Percentiles rank a stretch among this genome's conserved stretches.
Conservation (phyloP, 2,888 invertebrate genomes). For the Tupiocoris notatus region DNA sequence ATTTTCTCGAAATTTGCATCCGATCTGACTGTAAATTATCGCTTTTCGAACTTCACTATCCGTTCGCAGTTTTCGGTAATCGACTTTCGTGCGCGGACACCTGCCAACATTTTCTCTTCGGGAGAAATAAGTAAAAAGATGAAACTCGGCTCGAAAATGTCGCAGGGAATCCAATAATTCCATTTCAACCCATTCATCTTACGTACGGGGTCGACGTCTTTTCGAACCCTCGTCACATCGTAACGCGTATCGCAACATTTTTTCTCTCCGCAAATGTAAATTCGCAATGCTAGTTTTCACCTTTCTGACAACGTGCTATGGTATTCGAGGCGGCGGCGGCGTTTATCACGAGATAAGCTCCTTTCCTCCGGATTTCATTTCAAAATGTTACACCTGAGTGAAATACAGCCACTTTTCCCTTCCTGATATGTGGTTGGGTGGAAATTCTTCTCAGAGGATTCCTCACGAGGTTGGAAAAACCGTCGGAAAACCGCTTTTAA, state of each 20-base stretch:
- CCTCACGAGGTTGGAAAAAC: no score
- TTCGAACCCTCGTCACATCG: not conserved
- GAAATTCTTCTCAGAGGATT: no score
- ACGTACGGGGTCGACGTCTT: not conserved
- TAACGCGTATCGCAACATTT: not conserved
- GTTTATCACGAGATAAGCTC: slow-evolving; percentile 8
- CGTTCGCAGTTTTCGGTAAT: no score
- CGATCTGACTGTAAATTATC: no score
- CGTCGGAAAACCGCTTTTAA: no score
- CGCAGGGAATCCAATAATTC: not conserved
- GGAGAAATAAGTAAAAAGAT: not conserved
- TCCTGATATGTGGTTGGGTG: no score
- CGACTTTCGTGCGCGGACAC: no score
- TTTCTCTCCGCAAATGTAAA: not conserved
- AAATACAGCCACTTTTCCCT: not conserved
- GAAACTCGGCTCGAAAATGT: not conserved
- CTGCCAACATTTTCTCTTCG: no score
- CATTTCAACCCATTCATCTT: not conserved
- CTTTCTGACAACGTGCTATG: not conserved
- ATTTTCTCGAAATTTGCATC: no score
- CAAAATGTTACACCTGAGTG: not conserved
- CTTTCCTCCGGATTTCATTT: not conserved
- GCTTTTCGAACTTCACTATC: no score
- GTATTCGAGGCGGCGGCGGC: not conserved
- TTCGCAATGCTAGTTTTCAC: not conserved